A percentile compares a stretch with the other conserved stretches of the same genome.
phyloP scores from a whole-genome alignment of 1,140 invertebrate genomes.

The Drosophila rhopaloa region DNA sequence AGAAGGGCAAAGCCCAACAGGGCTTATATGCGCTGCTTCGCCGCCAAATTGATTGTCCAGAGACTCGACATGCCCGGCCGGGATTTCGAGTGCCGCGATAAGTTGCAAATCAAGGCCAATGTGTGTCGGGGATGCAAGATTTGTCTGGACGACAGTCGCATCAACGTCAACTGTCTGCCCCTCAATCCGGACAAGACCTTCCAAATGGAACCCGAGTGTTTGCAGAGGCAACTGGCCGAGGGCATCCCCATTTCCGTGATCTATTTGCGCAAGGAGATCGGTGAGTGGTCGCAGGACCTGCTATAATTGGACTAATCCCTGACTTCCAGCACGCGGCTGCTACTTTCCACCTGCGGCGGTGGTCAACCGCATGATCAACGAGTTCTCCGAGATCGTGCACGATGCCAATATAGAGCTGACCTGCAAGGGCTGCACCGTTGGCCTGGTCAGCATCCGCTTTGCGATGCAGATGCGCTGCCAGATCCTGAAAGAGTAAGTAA shows the following conservation, averaged over 20 bases:
- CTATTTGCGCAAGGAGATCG: slow-evolving; percentile 61
- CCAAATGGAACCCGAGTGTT: slow-evolving; percentile 45
- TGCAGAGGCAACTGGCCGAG: slow-evolving; percentile 44
- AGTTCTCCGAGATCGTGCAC: slow-evolving; percentile 26
- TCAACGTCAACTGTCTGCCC: slow-evolving; percentile 57
- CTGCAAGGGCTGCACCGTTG: slow-evolving; percentile 66
- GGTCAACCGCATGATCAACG: slow-evolving; percentile 33
- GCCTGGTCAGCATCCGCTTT: slow-evolving; percentile 48
- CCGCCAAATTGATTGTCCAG: slow-evolving; percentile 48
- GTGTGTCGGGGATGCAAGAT: slow-evolving; percentile 53
- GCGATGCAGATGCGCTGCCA: slow-evolving; percentile 55
- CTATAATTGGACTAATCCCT: not conserved
- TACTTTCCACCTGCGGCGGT: slow-evolving; percentile 43
- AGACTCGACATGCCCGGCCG: slow-evolving; percentile 61
- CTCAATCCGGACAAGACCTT: slow-evolving; percentile 24
- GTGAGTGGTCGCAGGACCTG: slow-evolving; percentile 2
- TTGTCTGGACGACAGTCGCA: slow-evolving; percentile 26
- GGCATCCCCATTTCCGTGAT: slow-evolving; percentile 42
- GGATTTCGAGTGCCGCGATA: slow-evolving; percentile 37
- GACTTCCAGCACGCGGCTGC: slow-evolving; percentile 48
- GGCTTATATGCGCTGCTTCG: slow-evolving; percentile 25
- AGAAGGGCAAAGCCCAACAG: slow-evolving; percentile 41
- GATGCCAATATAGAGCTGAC: slow-evolving; percentile 61
- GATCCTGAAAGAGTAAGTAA: slow-evolving; percentile 62
- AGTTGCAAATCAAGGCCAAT: slow-evolving; percentile 18